phyloP scores from a whole-genome alignment of 1,140 invertebrate genomes.

The Nymphalis io region DNA sequence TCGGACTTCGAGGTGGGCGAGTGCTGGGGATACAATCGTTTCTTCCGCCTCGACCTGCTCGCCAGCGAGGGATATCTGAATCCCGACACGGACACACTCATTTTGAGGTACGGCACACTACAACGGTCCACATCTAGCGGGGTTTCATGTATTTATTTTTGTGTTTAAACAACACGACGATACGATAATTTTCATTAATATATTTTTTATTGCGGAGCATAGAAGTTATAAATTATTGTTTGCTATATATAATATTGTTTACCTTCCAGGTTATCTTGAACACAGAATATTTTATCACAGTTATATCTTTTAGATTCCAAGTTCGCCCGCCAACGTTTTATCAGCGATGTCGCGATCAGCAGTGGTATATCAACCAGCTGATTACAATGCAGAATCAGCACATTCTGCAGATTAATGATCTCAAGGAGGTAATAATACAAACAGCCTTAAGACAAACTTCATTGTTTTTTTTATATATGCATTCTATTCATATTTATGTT shows the following conservation, averaged over 20 bases:
- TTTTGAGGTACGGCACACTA: conserved; percentile 82
- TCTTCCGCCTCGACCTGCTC: conserved; percentile 94
- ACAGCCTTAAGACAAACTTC: neutral
- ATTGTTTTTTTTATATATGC: no score
- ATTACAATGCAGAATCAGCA: conserved; percentile 90
- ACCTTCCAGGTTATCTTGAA: neutral
- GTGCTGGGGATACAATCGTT: conserved; percentile 98
- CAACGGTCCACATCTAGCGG: no score
- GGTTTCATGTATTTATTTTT: neutral
- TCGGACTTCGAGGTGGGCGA: conserved; percentile 98
- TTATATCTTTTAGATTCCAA: conserved; percentile 86
- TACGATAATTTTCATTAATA: no score
- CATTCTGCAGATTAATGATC: conserved; percentile 90
- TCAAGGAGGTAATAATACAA: conserved; percentile 86
- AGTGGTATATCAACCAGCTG: conserved; percentile 95
- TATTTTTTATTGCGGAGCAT: neutral
- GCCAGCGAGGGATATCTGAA: conserved; percentile 94
- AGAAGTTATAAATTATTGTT: conserved; percentile 23
- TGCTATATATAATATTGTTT: conserved; percentile 8
- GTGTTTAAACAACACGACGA: no score
- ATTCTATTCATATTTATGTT: no score
- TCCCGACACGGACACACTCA: conserved; percentile 87
- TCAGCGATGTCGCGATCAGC: conserved; percentile 95
- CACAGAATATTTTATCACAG: neutral
- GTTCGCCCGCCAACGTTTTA: conserved; percentile 96